phyloP scores from a whole-genome alignment of 2,797 vertebrate species.

The Micromesistius poutassou region DNA sequence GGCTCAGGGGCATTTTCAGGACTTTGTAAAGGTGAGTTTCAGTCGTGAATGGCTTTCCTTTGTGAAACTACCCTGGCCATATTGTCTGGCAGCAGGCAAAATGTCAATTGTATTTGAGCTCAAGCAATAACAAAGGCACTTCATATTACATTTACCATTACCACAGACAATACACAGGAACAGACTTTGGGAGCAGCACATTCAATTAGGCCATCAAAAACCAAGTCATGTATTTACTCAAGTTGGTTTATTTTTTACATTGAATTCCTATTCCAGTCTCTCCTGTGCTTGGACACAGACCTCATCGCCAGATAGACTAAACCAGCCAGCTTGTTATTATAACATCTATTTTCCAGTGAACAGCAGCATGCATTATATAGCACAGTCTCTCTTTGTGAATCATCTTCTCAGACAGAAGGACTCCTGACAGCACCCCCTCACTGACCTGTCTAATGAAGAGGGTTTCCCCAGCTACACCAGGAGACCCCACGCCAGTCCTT shows the following conservation, averaged over 20 bases:
- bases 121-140: background rate
- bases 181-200: background rate
- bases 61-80: background rate
- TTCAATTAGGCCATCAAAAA: background rate
- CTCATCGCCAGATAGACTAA: background rate
- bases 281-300: background rate
- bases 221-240: slow-evolving; percentile 1
- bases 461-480: background rate
- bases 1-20: background rate
- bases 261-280: background rate
- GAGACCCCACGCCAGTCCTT: background rate
- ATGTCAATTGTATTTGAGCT: slow-evolving; percentile 5
- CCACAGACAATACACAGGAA: background rate
- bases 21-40: background rate
- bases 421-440: background rate
- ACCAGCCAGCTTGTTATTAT: background rate
- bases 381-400: background rate
- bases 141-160: background rate
- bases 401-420: background rate
- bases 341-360: background rate
- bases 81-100: background rate
- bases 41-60: background rate
- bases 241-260: background rate
- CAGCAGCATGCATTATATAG: background rate
- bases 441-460: slow-evolving; percentile 2